Base-by-base conservation (phyloP, 2,113 vertebrate genomes). In the Hassar affinis region DNA sequence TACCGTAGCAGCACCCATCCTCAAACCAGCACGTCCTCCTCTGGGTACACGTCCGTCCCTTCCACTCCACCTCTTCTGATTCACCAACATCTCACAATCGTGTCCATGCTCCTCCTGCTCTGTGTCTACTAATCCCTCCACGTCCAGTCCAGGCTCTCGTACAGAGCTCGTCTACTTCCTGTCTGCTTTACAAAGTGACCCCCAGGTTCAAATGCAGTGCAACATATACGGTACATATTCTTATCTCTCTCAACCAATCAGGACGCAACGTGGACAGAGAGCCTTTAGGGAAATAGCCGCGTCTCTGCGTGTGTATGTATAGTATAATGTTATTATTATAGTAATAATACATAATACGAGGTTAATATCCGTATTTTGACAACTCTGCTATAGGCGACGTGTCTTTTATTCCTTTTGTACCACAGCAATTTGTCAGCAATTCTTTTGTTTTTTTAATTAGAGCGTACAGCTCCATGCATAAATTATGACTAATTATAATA, bases 101-200 rank as follows among this genome's bases (percentile, higher is more conserved):
- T 94, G 14, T 95, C 96, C 94, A 95, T 95, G 93, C 93, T 76
- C 74, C 42, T 96, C 95, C 95, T 94, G 91, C 91, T 84, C 86
- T 79, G 80, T 91, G 47, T 52, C 4, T 51, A 84, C 93, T 95
- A 95, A 95, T 91, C 89, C 89, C 78, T 92, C 25, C 54, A 66
- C 59, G 59, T 64, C 33, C 79, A 22, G 83, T 72, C 38, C 76
- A 33, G 62, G 49, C 75, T 74, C 27, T 79, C 17, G 71, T 79
- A 38, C 80, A 86, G 78, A 51, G 64, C 81, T 56, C n/a, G 20
- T 64, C 78, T 80, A 33, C 68, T 85, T 84, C 84, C 69, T 54
- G 52, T 85, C 76, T 77, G 80, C 52, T 72, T 69, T 61, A 30
- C 84, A 59, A 75, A 78, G 57, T 68, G 68, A 68, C 80, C 49